Evolutionary conservation across 2,797 vertebrate species (phyloP).

Genomic region (Philypnodon macrostomus): DNA sequence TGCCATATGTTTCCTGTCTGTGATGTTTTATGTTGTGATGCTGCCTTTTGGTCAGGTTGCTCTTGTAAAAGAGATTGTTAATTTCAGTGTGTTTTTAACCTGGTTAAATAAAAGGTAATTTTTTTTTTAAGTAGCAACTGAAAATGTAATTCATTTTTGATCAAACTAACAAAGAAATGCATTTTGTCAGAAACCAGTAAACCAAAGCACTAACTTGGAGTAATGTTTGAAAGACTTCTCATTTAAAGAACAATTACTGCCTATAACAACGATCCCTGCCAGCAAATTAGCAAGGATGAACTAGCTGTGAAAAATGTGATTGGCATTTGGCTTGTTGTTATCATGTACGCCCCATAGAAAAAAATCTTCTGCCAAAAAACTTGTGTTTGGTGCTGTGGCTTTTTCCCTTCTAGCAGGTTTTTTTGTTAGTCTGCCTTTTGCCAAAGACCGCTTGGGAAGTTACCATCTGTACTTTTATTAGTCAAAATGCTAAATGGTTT

Average conservation of each 20-base stretch:
- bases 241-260: constrained; percentile 8
- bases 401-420: constrained; percentile 15
- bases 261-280: constrained; percentile 6
- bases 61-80: no score
- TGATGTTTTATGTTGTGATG: no score
- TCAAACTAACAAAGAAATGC: no score
- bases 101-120: no score
- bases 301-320: constrained; percentile 14
- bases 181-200: neutral
- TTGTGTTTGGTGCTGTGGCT: constrained; percentile 26
- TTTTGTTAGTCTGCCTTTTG: constrained; percentile 17
- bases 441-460: constrained; percentile 13
- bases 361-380: constrained; percentile 15
- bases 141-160: no score
- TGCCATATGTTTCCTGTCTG: no score
- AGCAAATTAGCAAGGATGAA: constrained; percentile 18
- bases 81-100: no score
- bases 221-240: neutral
- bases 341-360: constrained; percentile 24
- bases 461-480: constrained; percentile 28
- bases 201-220: constrained; percentile 1
- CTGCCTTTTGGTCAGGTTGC: no score
- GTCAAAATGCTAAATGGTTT: constrained; percentile 15
- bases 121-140: no score
- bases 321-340: constrained; percentile 29